Conservation (phyloP, 2,113 vertebrate species). For the Tricholaema leucomelas region DNA sequence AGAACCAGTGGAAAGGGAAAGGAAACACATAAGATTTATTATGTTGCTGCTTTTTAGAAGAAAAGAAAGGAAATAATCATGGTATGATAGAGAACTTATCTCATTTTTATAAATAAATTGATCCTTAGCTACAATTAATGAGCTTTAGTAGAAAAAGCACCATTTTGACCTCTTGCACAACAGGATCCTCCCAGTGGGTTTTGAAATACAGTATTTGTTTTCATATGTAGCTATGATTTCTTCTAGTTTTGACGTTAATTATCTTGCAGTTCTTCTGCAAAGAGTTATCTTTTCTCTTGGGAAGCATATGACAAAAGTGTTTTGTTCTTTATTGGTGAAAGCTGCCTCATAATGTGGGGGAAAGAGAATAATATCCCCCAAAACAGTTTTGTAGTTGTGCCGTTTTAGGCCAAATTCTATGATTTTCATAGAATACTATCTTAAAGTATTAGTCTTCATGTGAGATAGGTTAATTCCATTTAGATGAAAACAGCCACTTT, state of each 20-base stretch:
- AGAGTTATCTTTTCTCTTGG: neutral
- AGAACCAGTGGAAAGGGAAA: neutral
- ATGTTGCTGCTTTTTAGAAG: neutral
- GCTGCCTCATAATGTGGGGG: neutral
- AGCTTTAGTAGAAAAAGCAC: neutral
- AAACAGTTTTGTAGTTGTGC: neutral
- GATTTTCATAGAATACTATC: neutral
- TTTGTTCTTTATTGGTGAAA: neutral
- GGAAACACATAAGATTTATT: neutral
- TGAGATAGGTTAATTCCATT: neutral
- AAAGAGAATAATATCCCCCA: neutral
- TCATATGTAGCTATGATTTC: constrained; percentile 50
- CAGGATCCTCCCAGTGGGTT: constrained; percentile 5
- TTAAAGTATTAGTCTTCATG: neutral
- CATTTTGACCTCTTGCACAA: constrained; percentile 32
- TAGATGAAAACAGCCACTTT: neutral
- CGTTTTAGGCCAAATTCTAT: neutral
- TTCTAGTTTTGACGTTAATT: neutral
- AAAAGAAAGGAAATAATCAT: neutral
- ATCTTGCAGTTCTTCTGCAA: neutral
- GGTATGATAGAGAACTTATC: neutral
- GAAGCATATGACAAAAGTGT: neutral
- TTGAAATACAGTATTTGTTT: constrained; percentile 66
- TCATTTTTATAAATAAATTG: constrained; percentile 12
- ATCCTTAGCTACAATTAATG: neutral